Evolutionary conservation across 2,888 invertebrate genomes (phyloP), one percentile per base, ranked within the genome.

Genomic region (Agrilus biguttatus): DNA sequence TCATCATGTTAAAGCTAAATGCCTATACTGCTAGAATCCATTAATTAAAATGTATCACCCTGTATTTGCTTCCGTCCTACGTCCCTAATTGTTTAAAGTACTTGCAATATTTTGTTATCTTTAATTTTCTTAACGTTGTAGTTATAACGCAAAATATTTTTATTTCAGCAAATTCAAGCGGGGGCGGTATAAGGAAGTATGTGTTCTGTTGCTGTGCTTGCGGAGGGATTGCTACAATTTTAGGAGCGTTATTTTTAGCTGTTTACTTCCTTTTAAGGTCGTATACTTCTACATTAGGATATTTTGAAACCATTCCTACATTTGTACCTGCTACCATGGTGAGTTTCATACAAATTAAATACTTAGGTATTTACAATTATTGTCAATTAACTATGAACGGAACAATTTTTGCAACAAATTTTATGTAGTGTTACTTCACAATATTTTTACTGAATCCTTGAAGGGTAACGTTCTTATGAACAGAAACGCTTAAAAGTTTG

Each of bases 301-400:
- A 89, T 58, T 80, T 92, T 65, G 92, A 93, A 71, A 90, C 92
- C 0, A 85, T 93, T 53, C 92, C 92, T n/a, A 89, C 90, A 6
- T 92, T 91, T 59, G 87, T 92, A 53, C 90, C 90, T 34, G 90
- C 90, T 45, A 82, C 85, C 51, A 82, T 90, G 83, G 91, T 91
- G 67, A 77, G 73, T 62, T 28, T 14, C 7, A 14, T 23, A 2
- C 19, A 43, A 28, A 28, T 10, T 28, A 28, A 37, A n/a, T 36
- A 14, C 34, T 36, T 33, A 32, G 36, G 10, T 36, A 14, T 40
- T 41, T 33, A 32, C 14, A 37, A 28, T 5, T n/a, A n/a, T n/a
- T 43, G 32, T 14, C 17, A 33, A 8, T n/a, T 23, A 36, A 12
- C 4, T 37, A 6, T 35, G 5, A 28, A 17, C 2, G 17, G n/a